Evolutionary conservation across 2,113 vertebrate genomes (phyloP).

Genomic region (Chinchilla lanigera): DNA sequence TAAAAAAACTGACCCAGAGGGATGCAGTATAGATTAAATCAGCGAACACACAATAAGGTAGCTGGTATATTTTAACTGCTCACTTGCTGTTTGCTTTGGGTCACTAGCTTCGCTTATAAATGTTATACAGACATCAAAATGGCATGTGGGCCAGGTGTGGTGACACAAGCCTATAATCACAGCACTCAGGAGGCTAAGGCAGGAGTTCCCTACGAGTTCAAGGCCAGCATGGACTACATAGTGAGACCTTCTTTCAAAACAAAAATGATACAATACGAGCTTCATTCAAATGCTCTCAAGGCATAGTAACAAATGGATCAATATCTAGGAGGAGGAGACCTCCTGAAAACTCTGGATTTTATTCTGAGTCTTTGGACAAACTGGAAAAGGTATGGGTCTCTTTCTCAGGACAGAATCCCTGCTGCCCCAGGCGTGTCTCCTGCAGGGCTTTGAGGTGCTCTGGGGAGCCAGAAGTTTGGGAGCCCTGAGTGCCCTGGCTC

Average conservation of each 20-base stretch:
- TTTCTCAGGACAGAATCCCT: background rate
- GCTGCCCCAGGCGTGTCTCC: background rate
- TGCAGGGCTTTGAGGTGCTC: background rate
- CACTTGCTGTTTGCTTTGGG: background rate
- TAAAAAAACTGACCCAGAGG: background rate
- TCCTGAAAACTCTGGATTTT: background rate
- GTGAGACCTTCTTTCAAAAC: background rate
- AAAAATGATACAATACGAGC: background rate
- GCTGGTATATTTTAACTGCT: background rate
- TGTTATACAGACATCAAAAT: background rate
- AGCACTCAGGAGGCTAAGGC: background rate
- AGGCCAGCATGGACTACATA: background rate
- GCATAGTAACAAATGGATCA: background rate
- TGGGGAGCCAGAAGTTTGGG: background rate
- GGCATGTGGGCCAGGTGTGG: background rate
- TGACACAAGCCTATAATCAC: background rate
- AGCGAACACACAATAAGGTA: background rate
- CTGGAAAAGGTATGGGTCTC: background rate
- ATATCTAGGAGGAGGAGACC: background rate
- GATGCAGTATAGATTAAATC: background rate
- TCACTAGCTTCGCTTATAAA: background rate
- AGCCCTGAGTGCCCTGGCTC: background rate
- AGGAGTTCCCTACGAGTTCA: background rate
- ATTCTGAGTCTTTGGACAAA: slow-evolving; percentile 29
- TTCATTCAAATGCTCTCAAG: background rate